Percentiles rank a stretch among this genome's conserved stretches.
phyloP scores from a whole-genome alignment of 2,888 invertebrate species.

The Brachynemurus nebulosus region DNA sequence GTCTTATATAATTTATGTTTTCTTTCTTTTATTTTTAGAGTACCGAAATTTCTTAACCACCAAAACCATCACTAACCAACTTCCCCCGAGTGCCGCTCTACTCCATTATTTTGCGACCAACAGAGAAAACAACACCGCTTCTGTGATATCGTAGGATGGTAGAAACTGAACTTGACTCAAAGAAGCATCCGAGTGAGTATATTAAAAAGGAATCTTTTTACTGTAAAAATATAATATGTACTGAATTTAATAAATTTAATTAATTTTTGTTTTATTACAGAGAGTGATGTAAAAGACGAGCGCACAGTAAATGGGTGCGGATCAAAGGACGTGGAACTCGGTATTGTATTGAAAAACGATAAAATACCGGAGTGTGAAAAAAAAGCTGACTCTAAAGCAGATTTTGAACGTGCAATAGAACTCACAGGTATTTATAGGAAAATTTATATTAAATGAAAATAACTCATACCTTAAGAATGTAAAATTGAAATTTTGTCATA shows the following conservation, averaged over 20 bases:
- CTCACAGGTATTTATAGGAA: constrained; percentile 53
- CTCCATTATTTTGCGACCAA: constrained; percentile 9
- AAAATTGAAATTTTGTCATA: too few relatives aligned
- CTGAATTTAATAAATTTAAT: not conserved
- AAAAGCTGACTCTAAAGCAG: constrained; percentile 52
- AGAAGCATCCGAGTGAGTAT: constrained; percentile 53
- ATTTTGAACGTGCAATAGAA: constrained; percentile 80
- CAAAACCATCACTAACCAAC: constrained; percentile 28
- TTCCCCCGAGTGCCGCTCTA: constrained; percentile 20
- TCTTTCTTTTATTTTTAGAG: constrained; percentile 24
- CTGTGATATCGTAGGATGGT: constrained; percentile 61
- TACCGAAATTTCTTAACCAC: constrained; percentile 23
- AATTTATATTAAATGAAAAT: too few relatives aligned
- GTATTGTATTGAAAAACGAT: constrained; percentile 30
- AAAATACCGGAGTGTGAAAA: constrained; percentile 29
- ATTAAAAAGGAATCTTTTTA: too few relatives aligned
- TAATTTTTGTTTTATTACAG: constrained; percentile 32
- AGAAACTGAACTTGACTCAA: constrained; percentile 73
- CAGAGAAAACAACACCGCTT: constrained; percentile 18
- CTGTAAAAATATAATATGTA: not conserved
- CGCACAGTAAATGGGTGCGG: constrained; percentile 57
- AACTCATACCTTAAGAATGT: too few relatives aligned
- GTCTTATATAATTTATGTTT: too few relatives aligned
- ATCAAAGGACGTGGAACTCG: constrained; percentile 9
- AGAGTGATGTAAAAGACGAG: constrained; percentile 81